Evolutionary conservation across 2,113 vertebrate species (phyloP).

Genomic region (Psophia crepitans): DNA sequence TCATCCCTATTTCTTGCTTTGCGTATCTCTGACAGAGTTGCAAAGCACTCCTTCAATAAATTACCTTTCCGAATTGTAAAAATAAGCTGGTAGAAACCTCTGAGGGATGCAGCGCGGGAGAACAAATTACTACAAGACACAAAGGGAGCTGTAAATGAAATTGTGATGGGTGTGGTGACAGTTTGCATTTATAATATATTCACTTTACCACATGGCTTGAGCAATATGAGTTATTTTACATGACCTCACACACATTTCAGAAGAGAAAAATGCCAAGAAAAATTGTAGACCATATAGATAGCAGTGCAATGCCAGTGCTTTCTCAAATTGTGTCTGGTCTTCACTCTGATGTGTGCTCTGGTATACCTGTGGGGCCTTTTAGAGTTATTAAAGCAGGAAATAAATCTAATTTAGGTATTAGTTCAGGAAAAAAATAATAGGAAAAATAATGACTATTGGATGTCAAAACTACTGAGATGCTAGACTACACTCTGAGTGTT

Average conservation of each 20-base stretch:
- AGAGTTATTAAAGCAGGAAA: not conserved
- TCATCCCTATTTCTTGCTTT: slow-evolving; percentile 31
- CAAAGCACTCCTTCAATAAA: slow-evolving; percentile 50
- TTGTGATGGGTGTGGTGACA: slow-evolving; percentile 52
- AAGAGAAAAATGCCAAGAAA: slow-evolving; percentile 13
- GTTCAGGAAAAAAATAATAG: not conserved
- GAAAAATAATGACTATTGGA: not conserved
- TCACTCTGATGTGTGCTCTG: not conserved
- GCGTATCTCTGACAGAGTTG: slow-evolving; percentile 1
- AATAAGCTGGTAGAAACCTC: slow-evolving; percentile 54
- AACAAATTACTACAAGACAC: slow-evolving; percentile 62
- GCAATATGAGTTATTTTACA: not conserved
- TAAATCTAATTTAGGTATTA: slow-evolving; percentile 7
- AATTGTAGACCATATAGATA: not conserved
- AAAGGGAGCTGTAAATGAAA: slow-evolving; percentile 57
- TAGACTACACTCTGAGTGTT: not conserved
- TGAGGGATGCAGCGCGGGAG: not conserved
- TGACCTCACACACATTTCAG: not conserved
- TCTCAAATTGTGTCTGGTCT: not conserved
- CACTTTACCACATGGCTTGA: not conserved
- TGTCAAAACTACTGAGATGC: not conserved
- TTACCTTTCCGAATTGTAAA: slow-evolving; percentile 59
- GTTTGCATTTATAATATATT: slow-evolving; percentile 49
- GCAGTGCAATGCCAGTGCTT: not conserved
- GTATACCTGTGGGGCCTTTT: not conserved